phyloP scores from a whole-genome alignment of 1,140 invertebrate species.

The Drosophila leontia region DNA sequence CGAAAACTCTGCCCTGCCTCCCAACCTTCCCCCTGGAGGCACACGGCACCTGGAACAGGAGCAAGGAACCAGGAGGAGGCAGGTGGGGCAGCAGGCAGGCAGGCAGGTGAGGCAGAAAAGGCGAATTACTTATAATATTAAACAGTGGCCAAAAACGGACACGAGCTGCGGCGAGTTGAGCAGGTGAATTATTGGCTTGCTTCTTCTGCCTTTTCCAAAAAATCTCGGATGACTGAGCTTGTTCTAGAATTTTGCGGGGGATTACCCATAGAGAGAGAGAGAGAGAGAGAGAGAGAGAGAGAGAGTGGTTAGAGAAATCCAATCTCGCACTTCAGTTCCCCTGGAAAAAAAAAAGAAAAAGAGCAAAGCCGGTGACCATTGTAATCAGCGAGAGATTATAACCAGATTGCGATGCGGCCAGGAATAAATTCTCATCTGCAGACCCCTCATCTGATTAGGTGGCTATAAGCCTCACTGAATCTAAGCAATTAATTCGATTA shows the following conservation, averaged over 20 bases:
- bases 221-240: conserved; percentile 65
- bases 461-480: conserved; percentile 42
- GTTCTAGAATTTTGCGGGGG: conserved; percentile 21
- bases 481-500: conserved; percentile 54
- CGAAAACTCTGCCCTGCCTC: conserved; percentile 22
- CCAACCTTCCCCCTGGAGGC: background rate
- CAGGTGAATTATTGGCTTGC: conserved; percentile 69
- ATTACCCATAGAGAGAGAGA: background rate
- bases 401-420: conserved; percentile 45
- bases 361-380: conserved; percentile 39
- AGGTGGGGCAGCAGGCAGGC: background rate
- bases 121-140: conserved; percentile 75
- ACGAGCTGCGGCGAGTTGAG: conserved; percentile 44
- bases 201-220: conserved; percentile 19
- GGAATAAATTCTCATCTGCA: conserved; percentile 44
- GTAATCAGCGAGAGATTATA: conserved; percentile 52
- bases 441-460: conserved; percentile 44
- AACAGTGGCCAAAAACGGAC: conserved; percentile 66
- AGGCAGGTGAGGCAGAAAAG: conserved; percentile 20
- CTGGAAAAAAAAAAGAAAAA: conserved; percentile 9
- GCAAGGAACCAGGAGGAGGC: background rate
- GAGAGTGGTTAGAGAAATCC: conserved; percentile 31
- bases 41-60: conserved; percentile 6
- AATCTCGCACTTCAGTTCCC: conserved; percentile 60
- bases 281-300: background rate